Base-by-base conservation (phyloP, 2,888 invertebrate species). In the Trichacis sp. region DNA sequence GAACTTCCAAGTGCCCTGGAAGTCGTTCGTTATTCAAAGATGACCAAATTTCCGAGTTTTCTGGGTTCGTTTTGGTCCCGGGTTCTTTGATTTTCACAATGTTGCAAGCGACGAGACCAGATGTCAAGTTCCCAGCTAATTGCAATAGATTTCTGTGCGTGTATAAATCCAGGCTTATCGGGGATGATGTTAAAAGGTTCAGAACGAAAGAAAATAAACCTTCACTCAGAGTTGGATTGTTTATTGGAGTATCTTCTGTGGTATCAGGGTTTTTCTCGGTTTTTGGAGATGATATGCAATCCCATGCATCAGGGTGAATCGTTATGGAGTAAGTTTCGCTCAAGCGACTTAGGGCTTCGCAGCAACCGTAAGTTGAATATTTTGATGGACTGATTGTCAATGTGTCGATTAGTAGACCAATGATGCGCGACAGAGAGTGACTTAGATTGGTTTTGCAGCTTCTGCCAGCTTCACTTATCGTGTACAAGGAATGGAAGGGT, bases 261-360 rank as follows among this genome's bases (percentile, higher is more conserved):
- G 49, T 62, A 47, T 72, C 75, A 38, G 74, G 55, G 9, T 67
- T 53, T 30, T 77, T 81, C n/a, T 12, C 12, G 11, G 33, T 36
- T 20, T 48, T 36, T 47, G 17, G 45, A 12, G 69, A 66, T 11
- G 73, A 58, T 29, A 84, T 68, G 76, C 89, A 90, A 64, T 88
- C 87, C 90, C 93, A 95, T 0, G 92, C 89, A 15, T 87, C 87
- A 6, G 87, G 85, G 77, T 92, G 91, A 15, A 88, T 84, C 71
- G 91, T 91, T 1, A 93, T 91, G 0, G 89, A 87, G 84, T 91
- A 95, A 17, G 85, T 85, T 48, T 87, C 87, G 47, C 92, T 90
- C 30, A 95, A 83, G 2, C 87, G 79, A 72, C 88, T 88, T 1
- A 96, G 85, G 0, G 93, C 88, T 81, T 93, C 89, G 73, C 89